These are phyloP conservation scores for Tuta absoluta DNA, from an alignment of 2,888 invertebrate genomes.

Conservation along the genomic window DNA sequence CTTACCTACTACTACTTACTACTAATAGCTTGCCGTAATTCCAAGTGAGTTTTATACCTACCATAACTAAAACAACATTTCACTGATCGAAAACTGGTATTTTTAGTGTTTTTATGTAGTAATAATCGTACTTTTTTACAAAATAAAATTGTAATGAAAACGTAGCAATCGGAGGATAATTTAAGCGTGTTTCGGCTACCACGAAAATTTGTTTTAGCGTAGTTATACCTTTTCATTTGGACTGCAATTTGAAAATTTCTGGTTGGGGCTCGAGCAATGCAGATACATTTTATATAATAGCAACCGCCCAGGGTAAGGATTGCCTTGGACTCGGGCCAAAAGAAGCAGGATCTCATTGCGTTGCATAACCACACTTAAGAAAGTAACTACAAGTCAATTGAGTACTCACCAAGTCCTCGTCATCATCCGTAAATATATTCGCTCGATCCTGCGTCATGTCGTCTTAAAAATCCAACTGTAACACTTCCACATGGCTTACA, in stretches of 20 bases:
- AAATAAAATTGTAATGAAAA: no score
- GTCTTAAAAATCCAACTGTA: constrained; percentile 52
- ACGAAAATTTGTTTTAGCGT: constrained; percentile 1
- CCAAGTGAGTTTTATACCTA: no score
- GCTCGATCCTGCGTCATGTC: constrained; percentile 73
- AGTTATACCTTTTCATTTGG: neutral
- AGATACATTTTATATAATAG: constrained; percentile 55
- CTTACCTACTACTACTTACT: no score
- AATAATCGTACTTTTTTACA: no score
- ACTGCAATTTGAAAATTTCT: neutral
- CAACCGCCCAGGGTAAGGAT: constrained; percentile 29
- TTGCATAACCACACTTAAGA: constrained; percentile 28
- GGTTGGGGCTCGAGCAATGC: constrained; percentile 34
- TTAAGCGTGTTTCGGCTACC: neutral
- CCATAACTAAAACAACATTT: no score
- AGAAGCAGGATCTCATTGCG: constrained; percentile 27
- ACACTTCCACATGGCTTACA: constrained; percentile 68
- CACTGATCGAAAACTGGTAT: no score
- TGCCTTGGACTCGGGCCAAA: constrained; percentile 57
- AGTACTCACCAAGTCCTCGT: constrained; percentile 71
- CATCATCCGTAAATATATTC: constrained; percentile 73
- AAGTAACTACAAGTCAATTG: neutral
- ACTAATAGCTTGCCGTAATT: no score
- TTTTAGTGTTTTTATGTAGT: no score
- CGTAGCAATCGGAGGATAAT: no score